Base-by-base conservation (phyloP, 2,888 invertebrate species). In the Stenodema calcarata region DNA sequence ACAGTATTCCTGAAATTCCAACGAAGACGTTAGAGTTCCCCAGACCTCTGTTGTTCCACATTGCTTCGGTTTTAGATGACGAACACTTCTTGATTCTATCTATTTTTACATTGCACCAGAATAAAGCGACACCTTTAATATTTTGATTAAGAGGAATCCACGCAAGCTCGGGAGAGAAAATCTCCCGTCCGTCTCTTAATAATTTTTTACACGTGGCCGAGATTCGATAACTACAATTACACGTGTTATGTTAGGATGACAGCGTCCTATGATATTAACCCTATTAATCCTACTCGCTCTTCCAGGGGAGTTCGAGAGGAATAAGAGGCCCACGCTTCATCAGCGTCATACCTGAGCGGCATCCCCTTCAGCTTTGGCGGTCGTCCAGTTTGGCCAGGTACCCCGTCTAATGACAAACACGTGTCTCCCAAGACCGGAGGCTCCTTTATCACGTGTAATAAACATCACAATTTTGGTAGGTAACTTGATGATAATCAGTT, bases 361-460 rank as follows among this genome's bases (percentile, higher is more conserved):
- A 44, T 54, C 35, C 42, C 73, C 44, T 73, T 69, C 70, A 44
- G 50, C 9, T 75, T n/a, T 84, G 84, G 84, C 84, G 28, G 9
- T 16, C 75, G 27, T 84, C 84, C 84, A 84, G 84, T 73, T 84
- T 70, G 75, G 84, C 73, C 84, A 84, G 84, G 84, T 84, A 84
- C 44, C 75, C 44, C 44, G 84, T 75, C 84, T 84, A 84, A 84
- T 84, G 84, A 84, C 84, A 73, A 84, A 84, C 84, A 84, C 84
- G 84, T 84, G 84, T 84, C 73, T 28, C 27, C 35, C 28, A 23
- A 54, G 30, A 78, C 27, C 78, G 41, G 23, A 44, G 9, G 78
- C 27, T 16, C 54, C 35, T 80, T 54, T 80, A 80, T 80, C 80
- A 80, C 80, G 80, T 80, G 80, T n/a, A 27, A 80, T 80, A 18